Conservation (phyloP, 2,113 vertebrate genomes). For the Sinocyclocheilus rhinocerous region DNA sequence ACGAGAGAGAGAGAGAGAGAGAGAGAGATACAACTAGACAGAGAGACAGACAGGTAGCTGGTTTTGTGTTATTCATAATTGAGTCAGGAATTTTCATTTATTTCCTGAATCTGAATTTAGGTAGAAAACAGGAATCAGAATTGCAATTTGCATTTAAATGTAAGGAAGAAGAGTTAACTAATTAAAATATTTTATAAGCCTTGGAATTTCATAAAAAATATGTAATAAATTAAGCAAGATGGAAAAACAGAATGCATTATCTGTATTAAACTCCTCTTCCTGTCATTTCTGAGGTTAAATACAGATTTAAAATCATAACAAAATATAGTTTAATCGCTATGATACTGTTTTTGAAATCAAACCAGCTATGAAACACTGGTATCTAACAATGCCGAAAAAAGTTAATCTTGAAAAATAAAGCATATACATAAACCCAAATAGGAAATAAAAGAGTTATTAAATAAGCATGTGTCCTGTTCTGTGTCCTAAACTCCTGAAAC, state of each 20-base stretch:
- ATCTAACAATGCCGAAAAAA: no score
- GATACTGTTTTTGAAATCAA: no score
- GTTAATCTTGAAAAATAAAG: no score
- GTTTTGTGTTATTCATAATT: constrained; percentile 31
- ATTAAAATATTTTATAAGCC: background rate
- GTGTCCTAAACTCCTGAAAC: no score
- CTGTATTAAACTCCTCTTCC: background rate
- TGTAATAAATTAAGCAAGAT: background rate
- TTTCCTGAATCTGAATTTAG: background rate
- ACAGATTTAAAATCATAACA: no score
- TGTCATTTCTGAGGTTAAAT: background rate
- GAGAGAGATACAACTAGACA: background rate
- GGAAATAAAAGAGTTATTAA: no score
- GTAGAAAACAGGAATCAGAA: background rate
- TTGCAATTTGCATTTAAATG: background rate
- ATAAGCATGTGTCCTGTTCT: no score
- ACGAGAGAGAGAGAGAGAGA: constrained; percentile 23
- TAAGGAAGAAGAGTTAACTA: background rate
- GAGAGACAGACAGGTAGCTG: no score
- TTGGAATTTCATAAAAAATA: background rate
- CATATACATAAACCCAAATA: no score
- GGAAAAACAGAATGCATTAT: background rate
- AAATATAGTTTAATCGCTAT: no score
- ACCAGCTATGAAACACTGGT: no score
- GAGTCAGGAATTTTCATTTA: background rate